These are phyloP conservation scores for Chorisops tibialis DNA, from an alignment of 2,888 invertebrate species.

Conservation along the genomic window DNA sequence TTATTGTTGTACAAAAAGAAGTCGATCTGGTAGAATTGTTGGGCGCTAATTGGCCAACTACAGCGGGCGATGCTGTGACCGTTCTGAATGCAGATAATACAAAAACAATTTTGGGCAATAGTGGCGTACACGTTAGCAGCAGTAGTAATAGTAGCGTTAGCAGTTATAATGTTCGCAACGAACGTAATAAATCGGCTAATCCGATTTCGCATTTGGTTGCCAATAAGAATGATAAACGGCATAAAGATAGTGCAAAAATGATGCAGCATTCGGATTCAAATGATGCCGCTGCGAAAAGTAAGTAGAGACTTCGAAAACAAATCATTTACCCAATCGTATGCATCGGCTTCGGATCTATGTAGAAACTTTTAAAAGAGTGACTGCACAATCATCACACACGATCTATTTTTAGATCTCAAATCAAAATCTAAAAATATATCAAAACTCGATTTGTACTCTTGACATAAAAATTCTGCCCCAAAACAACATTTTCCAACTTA, in stretches of 20 bases:
- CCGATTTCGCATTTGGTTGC: slow-evolving; percentile 57
- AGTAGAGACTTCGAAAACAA: background rate
- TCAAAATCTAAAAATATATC: no score
- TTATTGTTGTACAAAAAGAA: slow-evolving; percentile 44
- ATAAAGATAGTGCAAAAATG: slow-evolving; percentile 24
- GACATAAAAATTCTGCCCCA: no score
- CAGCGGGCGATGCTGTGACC: slow-evolving; percentile 46
- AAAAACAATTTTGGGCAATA: slow-evolving; percentile 29
- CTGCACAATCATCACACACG: no score
- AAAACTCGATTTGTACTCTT: no score
- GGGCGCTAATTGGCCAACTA: slow-evolving; percentile 47
- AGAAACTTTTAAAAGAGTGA: no score
- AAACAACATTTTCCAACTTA: no score
- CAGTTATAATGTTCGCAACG: slow-evolving; percentile 39
- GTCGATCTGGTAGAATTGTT: slow-evolving; percentile 46
- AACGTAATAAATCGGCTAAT: slow-evolving; percentile 61
- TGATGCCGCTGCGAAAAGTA: slow-evolving; percentile 25
- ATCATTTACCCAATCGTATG: no score
- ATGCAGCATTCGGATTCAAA: background rate
- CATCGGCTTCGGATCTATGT: no score
- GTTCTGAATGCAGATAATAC: slow-evolving; percentile 41
- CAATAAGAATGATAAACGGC: slow-evolving; percentile 33
- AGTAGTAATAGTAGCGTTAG: slow-evolving; percentile 37
- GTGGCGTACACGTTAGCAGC: slow-evolving; percentile 33
- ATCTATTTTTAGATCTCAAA: no score